Percentiles rank a stretch among this genome's conserved stretches.
Evolutionary conservation across 2,113 vertebrate species (phyloP).

Genomic region (Xenopus tropicalis): UCB_Xtro_10.0 CM004449.2:85693501-85694000

Average conservation of each 20-base stretch:
- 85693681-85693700: constrained; percentile 57
- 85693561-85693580: constrained; percentile 71
- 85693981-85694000: not conserved
- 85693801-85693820: too few species aligned
- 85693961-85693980: not conserved
- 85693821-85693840: too few species aligned
- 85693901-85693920: too few species aligned
- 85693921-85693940: not conserved
- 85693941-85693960: not conserved
- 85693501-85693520: constrained; percentile 72
- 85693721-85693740: too few species aligned
- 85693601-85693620: constrained; percentile 80
- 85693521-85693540: constrained; percentile 81
- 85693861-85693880: too few species aligned
- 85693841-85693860: too few species aligned
- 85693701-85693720: not conserved
- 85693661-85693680: constrained; percentile 77
- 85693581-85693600: constrained; percentile 77
- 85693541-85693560: constrained; percentile 80
- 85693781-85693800: too few species aligned
- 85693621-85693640: constrained; percentile 80
- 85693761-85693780: too few species aligned
- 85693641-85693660: constrained; percentile 73
- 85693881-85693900: too few species aligned
- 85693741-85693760: too few species aligned